These are phyloP conservation scores for Chrysotoxum bicinctum DNA, from an alignment of 2,888 invertebrate species.

Conservation along the genomic window DNA sequence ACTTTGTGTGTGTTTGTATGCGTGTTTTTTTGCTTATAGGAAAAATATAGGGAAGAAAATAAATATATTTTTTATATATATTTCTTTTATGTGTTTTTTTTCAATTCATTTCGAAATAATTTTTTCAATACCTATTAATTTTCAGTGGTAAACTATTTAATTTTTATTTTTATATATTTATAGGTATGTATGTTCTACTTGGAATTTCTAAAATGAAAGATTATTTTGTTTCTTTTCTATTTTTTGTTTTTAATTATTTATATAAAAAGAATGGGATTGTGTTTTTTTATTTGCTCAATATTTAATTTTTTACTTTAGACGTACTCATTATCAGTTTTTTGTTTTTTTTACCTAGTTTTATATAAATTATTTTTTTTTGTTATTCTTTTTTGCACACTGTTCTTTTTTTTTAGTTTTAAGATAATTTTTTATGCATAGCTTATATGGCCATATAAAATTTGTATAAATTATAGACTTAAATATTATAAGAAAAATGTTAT, in stretches of 20 bases:
- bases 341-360: conserved; percentile 70
- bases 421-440: conserved; percentile 78
- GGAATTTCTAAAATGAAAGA: conserved; percentile 71
- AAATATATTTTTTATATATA: conserved; percentile 18
- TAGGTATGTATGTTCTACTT: conserved; percentile 61
- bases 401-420: conserved; percentile 75
- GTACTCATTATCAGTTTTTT: conserved; percentile 68
- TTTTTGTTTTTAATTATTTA: conserved; percentile 57
- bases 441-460: conserved; percentile 80
- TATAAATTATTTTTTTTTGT: conserved; percentile 73
- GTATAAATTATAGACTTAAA: conserved; percentile 81
- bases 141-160: conserved; percentile 66
- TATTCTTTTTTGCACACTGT: conserved; percentile 75
- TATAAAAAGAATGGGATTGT: conserved; percentile 73
- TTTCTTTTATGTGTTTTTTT: conserved; percentile 11
- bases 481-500: conserved; percentile 80
- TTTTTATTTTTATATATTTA: conserved; percentile 44
- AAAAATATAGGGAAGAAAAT: conserved; percentile 61
- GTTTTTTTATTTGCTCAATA: conserved; percentile 49
- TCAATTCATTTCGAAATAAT: conserved; percentile 43
- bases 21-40: conserved; percentile 66
- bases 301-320: conserved; percentile 61
- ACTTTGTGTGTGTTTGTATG: conserved; percentile 63
- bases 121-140: conserved; percentile 39
- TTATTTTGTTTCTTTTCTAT: conserved; percentile 67